Percentiles rank a stretch among this genome's conserved stretches.
Evolutionary conservation across 1,140 invertebrate genomes (phyloP).

Genomic region (Heliconius eleuchia): DNA sequence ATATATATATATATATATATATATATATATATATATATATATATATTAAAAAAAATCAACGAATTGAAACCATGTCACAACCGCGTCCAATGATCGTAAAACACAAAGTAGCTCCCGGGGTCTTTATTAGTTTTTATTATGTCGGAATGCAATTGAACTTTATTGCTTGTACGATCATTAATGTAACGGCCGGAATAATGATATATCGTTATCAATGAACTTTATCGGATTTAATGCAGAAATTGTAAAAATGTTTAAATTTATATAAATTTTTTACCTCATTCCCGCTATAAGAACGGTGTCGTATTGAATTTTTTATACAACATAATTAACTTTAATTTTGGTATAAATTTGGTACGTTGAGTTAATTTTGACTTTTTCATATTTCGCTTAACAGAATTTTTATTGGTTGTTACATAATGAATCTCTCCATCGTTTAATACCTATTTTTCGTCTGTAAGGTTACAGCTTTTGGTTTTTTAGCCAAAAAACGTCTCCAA

Average conservation of each 20-base stretch:
- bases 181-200: conserved; percentile 47
- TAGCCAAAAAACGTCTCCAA: no score
- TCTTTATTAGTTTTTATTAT: conserved; percentile 43
- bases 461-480: no score
- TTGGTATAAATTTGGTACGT: background rate
- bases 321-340: background rate
- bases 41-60: background rate
- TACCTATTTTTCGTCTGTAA: no score
- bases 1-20: background rate
- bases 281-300: background rate
- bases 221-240: conserved; percentile 40
- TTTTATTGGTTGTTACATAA: no score
- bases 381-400: background rate
- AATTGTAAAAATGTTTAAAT: conserved; percentile 25
- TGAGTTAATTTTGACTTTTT: background rate
- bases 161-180: conserved; percentile 50
- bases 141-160: conserved; percentile 49
- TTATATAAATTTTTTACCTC: background rate
- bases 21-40: background rate
- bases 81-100: conserved; percentile 37
- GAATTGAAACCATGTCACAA: conserved; percentile 24
- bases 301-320: background rate
- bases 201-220: conserved; percentile 45
- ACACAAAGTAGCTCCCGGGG: conserved; percentile 37
- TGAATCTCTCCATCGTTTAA: no score